Conservation (phyloP, 1,140 invertebrate genomes). For the Monochamus saltuarius region DNA sequence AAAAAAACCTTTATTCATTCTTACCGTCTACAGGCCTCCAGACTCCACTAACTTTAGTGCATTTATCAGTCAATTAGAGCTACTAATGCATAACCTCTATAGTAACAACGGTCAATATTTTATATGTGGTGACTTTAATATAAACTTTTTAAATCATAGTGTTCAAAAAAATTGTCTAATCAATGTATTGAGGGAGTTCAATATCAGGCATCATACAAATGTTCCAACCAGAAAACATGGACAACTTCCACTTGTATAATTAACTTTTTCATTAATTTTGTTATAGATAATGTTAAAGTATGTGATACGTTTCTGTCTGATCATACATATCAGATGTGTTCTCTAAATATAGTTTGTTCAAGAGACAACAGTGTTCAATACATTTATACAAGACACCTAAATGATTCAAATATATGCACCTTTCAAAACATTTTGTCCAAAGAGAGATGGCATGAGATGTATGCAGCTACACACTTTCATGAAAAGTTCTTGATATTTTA, state of each 20-base stretch:
- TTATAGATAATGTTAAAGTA: conserved; percentile 5
- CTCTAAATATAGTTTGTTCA: background rate
- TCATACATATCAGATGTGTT: background rate
- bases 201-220: background rate
- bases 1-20: conserved; percentile 4
- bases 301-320: background rate
- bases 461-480: conserved; percentile 7
- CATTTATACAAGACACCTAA: conserved; percentile 6
- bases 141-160: too few relatives aligned
- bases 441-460: conserved; percentile 6
- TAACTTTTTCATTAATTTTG: conserved; percentile 6
- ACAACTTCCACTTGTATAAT: conserved; percentile 2
- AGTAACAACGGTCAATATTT: background rate
- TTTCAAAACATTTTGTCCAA: conserved; percentile 3
- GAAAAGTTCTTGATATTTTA: conserved; percentile 8
- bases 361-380: conserved; percentile 1
- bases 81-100: conserved; percentile 4
- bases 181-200: background rate
- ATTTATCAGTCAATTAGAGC: conserved; percentile 2
- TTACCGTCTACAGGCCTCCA: background rate
- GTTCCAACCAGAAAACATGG: conserved; percentile 9
- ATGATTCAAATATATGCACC: conserved; percentile 7
- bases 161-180: too few relatives aligned
- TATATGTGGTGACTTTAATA: too few relatives aligned
- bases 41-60: background rate